Base-by-base conservation (phyloP, 1,140 invertebrate species). In the Eufriesea mexicana region DNA sequence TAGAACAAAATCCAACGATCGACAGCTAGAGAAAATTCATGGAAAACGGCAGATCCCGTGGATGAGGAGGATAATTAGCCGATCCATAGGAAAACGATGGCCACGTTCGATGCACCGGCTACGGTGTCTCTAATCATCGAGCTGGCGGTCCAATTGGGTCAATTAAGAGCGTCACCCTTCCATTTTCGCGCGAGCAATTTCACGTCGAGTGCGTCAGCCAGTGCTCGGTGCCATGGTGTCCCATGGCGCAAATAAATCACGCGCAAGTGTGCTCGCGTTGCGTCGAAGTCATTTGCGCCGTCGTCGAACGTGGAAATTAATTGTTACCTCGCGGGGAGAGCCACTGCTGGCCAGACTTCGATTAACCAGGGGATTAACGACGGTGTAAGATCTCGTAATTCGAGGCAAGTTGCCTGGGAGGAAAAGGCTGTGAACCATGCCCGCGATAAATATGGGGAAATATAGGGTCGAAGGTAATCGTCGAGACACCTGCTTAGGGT, bases 101-200 rank as follows among this genome's bases (percentile, higher is more conserved):
- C 25, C 8, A 18, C 14, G 73, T 47, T 70, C 51, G 51, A 5
- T 16, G 49, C 49, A 47, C 23, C 42, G 66, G 42, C 42, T 7
- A 18, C 77, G 57, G 42, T n/a, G 61, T 47, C 42, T 75, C 49
- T 83, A 84, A 90, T 84, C 80, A 61, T 84, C 12, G 45, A 51
- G 61, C 55, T 72, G 57, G 0, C 49, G 20, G 62, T 35, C 57
- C 64, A 86, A 82, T 75, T 79, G 57, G 86, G 57, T 78, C 84
- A 86, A 86, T 87, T 87, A 87, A 87, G 85, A 86, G 66, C 83
- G 73, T 18, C 83, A 79, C 80, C 82, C 85, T 87, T 86, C 51
- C 80, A 86, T 87, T 87, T 87, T 86, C 80, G 80, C 85, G 84
- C 84, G 79, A 61, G 70, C 85, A 90, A 90, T 89, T 85, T 71